Percentiles rank a stretch among this genome's conserved stretches.
phyloP scores from a whole-genome alignment of 2,113 vertebrate species.

The Stegastes partitus region DNA sequence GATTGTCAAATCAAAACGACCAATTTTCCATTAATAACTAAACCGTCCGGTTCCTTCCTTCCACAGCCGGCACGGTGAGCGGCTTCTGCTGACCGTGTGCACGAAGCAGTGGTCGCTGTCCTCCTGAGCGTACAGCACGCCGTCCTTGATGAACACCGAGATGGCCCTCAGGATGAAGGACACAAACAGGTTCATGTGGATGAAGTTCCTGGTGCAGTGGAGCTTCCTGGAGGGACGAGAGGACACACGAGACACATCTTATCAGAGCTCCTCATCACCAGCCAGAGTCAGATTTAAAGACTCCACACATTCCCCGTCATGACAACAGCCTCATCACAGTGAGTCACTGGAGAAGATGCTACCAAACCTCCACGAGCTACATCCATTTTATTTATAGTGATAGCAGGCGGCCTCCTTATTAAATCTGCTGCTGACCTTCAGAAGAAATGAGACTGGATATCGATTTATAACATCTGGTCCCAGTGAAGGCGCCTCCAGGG shows the following conservation, averaged over 20 bases:
- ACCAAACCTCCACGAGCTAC: too few species aligned
- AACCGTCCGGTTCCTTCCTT: neutral
- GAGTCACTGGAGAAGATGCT: too few species aligned
- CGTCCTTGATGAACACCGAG: constrained; percentile 98
- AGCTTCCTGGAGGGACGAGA: constrained; percentile 88
- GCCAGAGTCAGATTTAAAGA: too few species aligned
- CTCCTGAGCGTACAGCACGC: constrained; percentile 93
- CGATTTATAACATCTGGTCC: too few species aligned
- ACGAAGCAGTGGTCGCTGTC: constrained; percentile 93
- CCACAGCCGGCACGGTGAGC: neutral
- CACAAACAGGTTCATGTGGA: constrained; percentile 98
- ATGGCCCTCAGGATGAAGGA: constrained; percentile 98
- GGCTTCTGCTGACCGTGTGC: constrained; percentile 85
- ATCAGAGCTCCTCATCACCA: neutral
- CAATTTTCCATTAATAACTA: constrained; percentile 6
- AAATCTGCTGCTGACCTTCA: too few species aligned
- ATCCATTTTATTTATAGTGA: too few species aligned
- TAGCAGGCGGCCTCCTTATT: too few species aligned
- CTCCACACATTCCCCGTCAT: too few species aligned
- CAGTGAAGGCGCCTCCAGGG: too few species aligned
- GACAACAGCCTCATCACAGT: too few species aligned
- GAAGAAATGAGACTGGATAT: too few species aligned
- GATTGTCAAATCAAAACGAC: neutral
- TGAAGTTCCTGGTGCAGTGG: constrained; percentile 98
- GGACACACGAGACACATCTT: neutral